Evolutionary conservation across 1,140 invertebrate species (phyloP), one percentile per base, ranked within the genome.

Genomic region (Pseudomyrmex pallidus): DNA sequence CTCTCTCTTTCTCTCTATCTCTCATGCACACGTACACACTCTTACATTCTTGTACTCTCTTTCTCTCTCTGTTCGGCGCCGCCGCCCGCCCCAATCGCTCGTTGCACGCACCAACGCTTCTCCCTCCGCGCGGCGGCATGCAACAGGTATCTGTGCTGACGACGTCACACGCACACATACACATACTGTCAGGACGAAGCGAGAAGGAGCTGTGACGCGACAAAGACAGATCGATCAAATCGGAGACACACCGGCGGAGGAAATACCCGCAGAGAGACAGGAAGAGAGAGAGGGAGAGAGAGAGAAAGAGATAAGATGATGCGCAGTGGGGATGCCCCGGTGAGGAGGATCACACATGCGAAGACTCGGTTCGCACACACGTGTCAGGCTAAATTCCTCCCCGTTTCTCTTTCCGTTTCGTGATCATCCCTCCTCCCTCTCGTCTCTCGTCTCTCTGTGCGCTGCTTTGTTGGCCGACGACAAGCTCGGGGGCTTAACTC

Each of bases 141-240:
- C 91, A 92, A 92, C 91, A 92, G 91, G 91, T 92, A 92, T 91
- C 86, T 52, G 84, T 48, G 25, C 82, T 91, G 35, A 35, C 13
- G 91, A 91, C 91, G 91, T 91, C 91, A 92, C 80, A 56, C 35
- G 35, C 35, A 35, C 35, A 35, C 35, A 25, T 3, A 35, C 35
- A 35, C 0, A 7, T 35, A 7, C 78, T 84, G 84, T 76, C 76
- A 85, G 80, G 61, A 74, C 50, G 83, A 70, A 63, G 67, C 56
- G 72, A 63, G 86, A 85, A 46, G 25, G 76, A 66, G 54, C 61
- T 67, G 66, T 84, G 57, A 17, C 25, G 52, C 70, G 56, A 66
- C 50, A 73, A 82, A 61, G 50, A 70, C 7, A 44, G 44, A 25
- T 13, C 52, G 64, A 80, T 72, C 48, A 64, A 68, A 68, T 73